These are phyloP conservation scores for Phaethon lepturus DNA, from an alignment of 2,113 vertebrate genomes.

Conservation along the genomic window DNA sequence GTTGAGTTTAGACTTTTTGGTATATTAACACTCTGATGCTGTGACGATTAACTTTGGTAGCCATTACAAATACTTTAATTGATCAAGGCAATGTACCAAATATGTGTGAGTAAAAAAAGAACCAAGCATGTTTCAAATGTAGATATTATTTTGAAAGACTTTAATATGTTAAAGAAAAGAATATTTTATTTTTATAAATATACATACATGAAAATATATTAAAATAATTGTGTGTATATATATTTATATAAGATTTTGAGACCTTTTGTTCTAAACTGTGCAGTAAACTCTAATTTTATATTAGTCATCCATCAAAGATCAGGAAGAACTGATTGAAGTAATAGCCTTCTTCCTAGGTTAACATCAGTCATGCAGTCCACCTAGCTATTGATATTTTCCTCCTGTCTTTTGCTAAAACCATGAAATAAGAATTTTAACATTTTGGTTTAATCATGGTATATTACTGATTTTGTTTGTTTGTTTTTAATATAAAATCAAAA, in stretches of 20 bases:
- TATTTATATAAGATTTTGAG: not conserved
- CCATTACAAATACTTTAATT: not conserved
- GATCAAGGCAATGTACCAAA: not conserved
- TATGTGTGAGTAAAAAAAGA: not conserved
- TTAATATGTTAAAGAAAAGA: not conserved
- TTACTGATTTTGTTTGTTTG: not conserved
- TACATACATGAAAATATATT: not conserved
- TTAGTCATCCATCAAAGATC: not conserved
- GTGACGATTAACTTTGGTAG: not conserved
- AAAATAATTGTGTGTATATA: not conserved
- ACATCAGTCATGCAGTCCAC: not conserved
- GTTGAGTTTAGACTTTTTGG: not conserved
- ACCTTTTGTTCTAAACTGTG: not conserved
- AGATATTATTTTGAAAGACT: not conserved
- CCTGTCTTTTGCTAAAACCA: not conserved
- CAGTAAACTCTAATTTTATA: not conserved
- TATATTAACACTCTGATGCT: not conserved
- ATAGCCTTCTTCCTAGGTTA: not conserved
- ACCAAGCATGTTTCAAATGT: not conserved
- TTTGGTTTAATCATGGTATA: not conserved
- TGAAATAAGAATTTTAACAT: not conserved
- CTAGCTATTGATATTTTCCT: not conserved
- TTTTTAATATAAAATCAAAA: not conserved
- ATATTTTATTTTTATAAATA: not conserved
- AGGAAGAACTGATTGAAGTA: not conserved